Evolutionary conservation across 1,140 invertebrate genomes (phyloP).

Genomic region (Drosophila erecta): DNA sequence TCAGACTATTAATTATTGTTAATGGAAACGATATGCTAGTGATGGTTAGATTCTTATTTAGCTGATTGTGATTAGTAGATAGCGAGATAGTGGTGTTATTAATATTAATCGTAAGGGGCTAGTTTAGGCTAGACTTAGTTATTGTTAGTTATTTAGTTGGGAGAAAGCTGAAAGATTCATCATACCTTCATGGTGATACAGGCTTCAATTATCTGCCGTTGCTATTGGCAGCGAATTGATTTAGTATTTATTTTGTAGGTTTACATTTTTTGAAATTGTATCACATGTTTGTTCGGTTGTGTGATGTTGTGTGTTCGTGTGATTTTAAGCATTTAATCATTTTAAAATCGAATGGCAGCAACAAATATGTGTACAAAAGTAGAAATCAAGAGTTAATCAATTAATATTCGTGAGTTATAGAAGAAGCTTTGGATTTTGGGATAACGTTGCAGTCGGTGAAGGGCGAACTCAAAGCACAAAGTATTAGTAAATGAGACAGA

Average conservation of each 20-base stretch:
- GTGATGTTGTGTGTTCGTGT: slow-evolving; percentile 34
- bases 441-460: slow-evolving; percentile 15
- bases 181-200: slow-evolving; percentile 96
- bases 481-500: slow-evolving; percentile 32
- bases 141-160: slow-evolving; percentile 52
- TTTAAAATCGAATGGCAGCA: slow-evolving; percentile 64
- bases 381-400: slow-evolving; percentile 69
- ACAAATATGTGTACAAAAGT: slow-evolving; percentile 59
- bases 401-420: slow-evolving; percentile 41
- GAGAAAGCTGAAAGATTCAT: slow-evolving; percentile 72
- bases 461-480: slow-evolving; percentile 28
- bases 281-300: slow-evolving; percentile 44
- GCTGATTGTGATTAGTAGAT: slow-evolving; percentile 47
- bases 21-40: slow-evolving; percentile 45
- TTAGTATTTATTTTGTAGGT: slow-evolving; percentile 57
- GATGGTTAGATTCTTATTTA: slow-evolving; percentile 39
- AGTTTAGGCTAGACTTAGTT: slow-evolving; percentile 42
- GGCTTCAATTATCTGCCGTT: slow-evolving; percentile 95
- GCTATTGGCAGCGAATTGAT: slow-evolving; percentile 83
- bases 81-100: slow-evolving; percentile 35
- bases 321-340: slow-evolving; percentile 44
- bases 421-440: slow-evolving; percentile 47
- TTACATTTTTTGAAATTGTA: slow-evolving; percentile 37
- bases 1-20: slow-evolving; percentile 33
- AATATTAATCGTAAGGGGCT: slow-evolving; percentile 16